Percentiles rank a stretch among this genome's conserved stretches.
These are phyloP conservation scores for Himalopsyche japonica DNA, from an alignment of 2,888 invertebrate genomes.

Conservation along the genomic window DNA sequence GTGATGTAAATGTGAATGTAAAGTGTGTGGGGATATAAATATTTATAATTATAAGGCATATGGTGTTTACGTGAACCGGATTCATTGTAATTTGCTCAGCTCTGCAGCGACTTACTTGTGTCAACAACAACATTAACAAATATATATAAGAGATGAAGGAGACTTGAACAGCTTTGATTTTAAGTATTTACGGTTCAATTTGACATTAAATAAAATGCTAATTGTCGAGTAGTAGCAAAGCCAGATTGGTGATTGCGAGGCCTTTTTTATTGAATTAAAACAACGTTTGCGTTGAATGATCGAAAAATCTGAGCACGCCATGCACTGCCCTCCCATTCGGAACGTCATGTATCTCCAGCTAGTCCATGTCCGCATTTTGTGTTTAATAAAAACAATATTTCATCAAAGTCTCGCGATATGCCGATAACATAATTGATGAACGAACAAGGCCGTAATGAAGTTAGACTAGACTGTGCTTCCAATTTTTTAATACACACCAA, in stretches of 20 bases:
- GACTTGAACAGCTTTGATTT: too few relatives aligned
- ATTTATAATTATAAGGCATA: too few relatives aligned
- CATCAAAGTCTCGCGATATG: slow-evolving; percentile 1
- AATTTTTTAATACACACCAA: neutral
- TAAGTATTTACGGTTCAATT: too few relatives aligned
- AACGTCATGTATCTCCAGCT: neutral
- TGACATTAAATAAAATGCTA: too few relatives aligned
- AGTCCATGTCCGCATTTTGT: neutral
- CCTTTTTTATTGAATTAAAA: neutral
- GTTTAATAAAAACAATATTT: slow-evolving; percentile 1
- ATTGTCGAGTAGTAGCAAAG: neutral
- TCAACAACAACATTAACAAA: too few relatives aligned
- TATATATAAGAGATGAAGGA: too few relatives aligned
- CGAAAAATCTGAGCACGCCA: neutral
- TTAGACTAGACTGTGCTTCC: neutral
- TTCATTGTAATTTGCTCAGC: too few relatives aligned
- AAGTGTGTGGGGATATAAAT: too few relatives aligned
- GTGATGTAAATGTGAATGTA: too few relatives aligned
- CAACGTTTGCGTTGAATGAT: neutral
- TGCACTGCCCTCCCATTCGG: neutral
- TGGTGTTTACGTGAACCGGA: too few relatives aligned
- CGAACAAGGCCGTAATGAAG: slow-evolving; percentile 12
- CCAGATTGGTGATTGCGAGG: neutral
- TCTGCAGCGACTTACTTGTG: too few relatives aligned
- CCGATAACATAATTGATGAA: slow-evolving; percentile 6